Evolutionary conservation across 2,113 vertebrate genomes (phyloP).

Genomic region (Acrocephalus kingi): DNA sequence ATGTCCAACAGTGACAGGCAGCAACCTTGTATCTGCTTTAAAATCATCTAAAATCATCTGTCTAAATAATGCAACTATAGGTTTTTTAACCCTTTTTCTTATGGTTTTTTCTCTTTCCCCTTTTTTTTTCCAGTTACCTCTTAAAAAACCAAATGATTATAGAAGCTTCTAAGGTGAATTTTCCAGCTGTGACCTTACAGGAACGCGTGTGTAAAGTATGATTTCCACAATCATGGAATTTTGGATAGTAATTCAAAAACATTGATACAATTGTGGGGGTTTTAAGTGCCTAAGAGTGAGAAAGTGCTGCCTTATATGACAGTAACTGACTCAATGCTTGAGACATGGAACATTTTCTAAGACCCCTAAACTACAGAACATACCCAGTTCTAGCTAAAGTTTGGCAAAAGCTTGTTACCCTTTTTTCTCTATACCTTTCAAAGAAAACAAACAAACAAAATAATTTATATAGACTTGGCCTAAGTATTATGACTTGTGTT

Average conservation of each 20-base stretch:
- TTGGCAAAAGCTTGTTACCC: not conserved
- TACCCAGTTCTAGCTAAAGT: not conserved
- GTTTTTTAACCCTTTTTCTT: not conserved
- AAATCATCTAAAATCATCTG: not conserved
- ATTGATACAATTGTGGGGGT: not conserved
- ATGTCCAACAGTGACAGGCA: not conserved
- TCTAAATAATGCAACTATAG: not conserved
- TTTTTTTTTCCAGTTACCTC: conserved; percentile 80
- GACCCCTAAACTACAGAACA: not conserved
- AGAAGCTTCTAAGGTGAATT: conserved; percentile 76
- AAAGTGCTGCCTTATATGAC: not conserved
- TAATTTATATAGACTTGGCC: rapidly evolving
- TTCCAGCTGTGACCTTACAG: conserved; percentile 66
- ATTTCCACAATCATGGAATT: not conserved
- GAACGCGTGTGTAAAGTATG: conserved; percentile 67
- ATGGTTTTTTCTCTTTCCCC: not conserved
- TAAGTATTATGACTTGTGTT: not conserved
- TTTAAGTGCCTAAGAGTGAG: not conserved
- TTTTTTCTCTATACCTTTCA: not conserved
- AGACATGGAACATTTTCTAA: not conserved
- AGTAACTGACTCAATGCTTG: not conserved
- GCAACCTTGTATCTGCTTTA: not conserved
- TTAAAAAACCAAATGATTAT: conserved; percentile 73
- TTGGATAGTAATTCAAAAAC: not conserved
- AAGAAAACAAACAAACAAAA: not conserved